Evolutionary conservation across 2,797 vertebrate genomes (phyloP).

Genomic region (Adrianichthys oophorus): DNA sequence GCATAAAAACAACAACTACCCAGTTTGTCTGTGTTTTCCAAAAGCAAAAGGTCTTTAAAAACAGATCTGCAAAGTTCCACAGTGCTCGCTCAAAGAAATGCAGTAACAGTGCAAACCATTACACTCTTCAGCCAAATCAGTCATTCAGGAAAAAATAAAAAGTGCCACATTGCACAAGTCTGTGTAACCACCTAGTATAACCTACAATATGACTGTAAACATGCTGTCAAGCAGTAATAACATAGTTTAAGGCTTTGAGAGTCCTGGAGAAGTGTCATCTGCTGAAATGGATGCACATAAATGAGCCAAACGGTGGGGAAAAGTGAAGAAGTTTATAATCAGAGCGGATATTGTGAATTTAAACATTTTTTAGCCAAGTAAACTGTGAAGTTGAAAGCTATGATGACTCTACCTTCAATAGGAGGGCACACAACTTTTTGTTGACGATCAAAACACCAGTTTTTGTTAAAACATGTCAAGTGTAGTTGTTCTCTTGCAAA

Average conservation of each 20-base stretch:
- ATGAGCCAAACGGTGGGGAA: constrained; percentile 45
- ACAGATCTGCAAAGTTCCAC: constrained; percentile 72
- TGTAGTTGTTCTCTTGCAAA: too few relatives aligned
- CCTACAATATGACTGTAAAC: constrained; percentile 77
- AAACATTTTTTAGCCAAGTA: too few relatives aligned
- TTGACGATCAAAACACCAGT: too few relatives aligned
- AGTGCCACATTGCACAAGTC: constrained; percentile 82
- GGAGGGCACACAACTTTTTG: too few relatives aligned
- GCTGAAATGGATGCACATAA: constrained; percentile 75
- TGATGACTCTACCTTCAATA: too few relatives aligned
- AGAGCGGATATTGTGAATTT: not conserved
- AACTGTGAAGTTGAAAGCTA: too few relatives aligned
- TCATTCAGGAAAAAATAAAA: constrained; percentile 77
- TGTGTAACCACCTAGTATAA: constrained; percentile 59
- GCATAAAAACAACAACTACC: constrained; percentile 29
- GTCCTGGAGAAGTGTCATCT: constrained; percentile 75
- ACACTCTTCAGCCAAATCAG: constrained; percentile 72
- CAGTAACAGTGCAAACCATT: constrained; percentile 74
- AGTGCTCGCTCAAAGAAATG: constrained; percentile 70
- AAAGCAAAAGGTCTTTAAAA: constrained; percentile 70
- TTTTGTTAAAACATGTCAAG: too few relatives aligned
- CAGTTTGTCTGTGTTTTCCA: constrained; percentile 55
- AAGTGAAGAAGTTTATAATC: constrained; percentile 15
- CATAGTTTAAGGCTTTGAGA: constrained; percentile 83
- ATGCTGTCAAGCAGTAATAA: constrained; percentile 78